phyloP scores from a whole-genome alignment of 2,113 vertebrate species.

The Crotalus horridus region DNA sequence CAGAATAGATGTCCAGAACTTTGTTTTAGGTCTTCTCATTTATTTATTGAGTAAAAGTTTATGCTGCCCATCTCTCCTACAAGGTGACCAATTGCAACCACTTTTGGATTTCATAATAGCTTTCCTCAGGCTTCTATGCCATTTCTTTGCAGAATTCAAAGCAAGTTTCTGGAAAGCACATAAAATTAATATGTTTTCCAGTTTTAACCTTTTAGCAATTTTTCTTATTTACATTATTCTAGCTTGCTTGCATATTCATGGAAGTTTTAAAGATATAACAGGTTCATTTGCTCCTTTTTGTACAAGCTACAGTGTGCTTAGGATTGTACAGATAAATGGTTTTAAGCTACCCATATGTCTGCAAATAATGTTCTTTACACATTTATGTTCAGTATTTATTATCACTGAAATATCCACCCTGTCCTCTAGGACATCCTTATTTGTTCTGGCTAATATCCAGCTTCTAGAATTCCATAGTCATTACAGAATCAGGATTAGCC shows the following conservation, averaged over 20 bases:
- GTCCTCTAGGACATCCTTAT: not conserved
- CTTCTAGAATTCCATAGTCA: not conserved
- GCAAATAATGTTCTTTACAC: not conserved
- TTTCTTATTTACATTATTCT: not conserved
- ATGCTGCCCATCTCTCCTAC: not conserved
- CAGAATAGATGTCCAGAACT: not conserved
- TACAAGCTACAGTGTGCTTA: not conserved
- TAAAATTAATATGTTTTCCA: not conserved
- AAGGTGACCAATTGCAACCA: not conserved
- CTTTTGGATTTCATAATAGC: not conserved
- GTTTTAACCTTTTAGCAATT: not conserved
- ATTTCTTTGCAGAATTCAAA: not conserved
- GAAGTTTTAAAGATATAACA: not conserved
- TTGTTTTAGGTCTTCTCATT: not conserved
- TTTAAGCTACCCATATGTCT: not conserved
- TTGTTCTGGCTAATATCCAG: not conserved
- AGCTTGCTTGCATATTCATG: not conserved
- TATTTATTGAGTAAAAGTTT: not conserved
- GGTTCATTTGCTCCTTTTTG: not conserved
- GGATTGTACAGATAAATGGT: not conserved
- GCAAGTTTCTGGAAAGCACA: not conserved
- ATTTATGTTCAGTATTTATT: not conserved
- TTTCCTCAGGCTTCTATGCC: not conserved
- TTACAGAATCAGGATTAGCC: not conserved
- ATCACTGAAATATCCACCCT: not conserved